A percentile compares a stretch with the other conserved stretches of the same genome.
Evolutionary conservation across 2,797 vertebrate species (phyloP).

Genomic region (Lacerta viridis): DNA sequence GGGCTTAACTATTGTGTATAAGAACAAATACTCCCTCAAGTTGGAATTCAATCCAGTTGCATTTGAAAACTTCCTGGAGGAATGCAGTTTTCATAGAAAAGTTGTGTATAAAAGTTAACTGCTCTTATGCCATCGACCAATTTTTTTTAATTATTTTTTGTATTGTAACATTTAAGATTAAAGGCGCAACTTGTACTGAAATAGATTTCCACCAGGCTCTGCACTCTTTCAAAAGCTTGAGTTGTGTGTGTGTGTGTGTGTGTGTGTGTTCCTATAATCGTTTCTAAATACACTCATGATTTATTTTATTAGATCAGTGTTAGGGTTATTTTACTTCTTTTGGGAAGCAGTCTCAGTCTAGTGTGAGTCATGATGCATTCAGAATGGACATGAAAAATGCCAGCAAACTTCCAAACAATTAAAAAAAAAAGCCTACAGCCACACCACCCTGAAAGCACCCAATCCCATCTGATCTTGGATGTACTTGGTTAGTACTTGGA

Average conservation of each 20-base stretch:
- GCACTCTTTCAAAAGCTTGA: slow-evolving; percentile 75
- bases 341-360: too few species aligned
- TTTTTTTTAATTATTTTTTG: slow-evolving; percentile 77
- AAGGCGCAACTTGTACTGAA: slow-evolving; percentile 85
- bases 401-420: too few species aligned
- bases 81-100: slow-evolving; percentile 78
- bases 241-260: slow-evolving; percentile 69
- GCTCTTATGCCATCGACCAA: slow-evolving; percentile 80
- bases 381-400: too few species aligned
- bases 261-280: slow-evolving; percentile 20
- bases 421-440: too few species aligned
- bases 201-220: slow-evolving; percentile 80
- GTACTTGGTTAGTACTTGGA: too few species aligned
- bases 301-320: too few species aligned
- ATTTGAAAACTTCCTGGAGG: slow-evolving; percentile 76
- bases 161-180: slow-evolving; percentile 84
- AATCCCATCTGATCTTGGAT: too few species aligned
- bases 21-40: slow-evolving; percentile 75
- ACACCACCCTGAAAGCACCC: too few species aligned
- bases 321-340: too few species aligned
- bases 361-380: too few species aligned
- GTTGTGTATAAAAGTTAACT: slow-evolving; percentile 79
- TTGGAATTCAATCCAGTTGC: slow-evolving; percentile 75
- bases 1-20: slow-evolving; percentile 81
- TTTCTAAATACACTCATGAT: too few species aligned